Base-by-base conservation (phyloP, 2,888 invertebrate species). In the Erannis defoliaria region DNA sequence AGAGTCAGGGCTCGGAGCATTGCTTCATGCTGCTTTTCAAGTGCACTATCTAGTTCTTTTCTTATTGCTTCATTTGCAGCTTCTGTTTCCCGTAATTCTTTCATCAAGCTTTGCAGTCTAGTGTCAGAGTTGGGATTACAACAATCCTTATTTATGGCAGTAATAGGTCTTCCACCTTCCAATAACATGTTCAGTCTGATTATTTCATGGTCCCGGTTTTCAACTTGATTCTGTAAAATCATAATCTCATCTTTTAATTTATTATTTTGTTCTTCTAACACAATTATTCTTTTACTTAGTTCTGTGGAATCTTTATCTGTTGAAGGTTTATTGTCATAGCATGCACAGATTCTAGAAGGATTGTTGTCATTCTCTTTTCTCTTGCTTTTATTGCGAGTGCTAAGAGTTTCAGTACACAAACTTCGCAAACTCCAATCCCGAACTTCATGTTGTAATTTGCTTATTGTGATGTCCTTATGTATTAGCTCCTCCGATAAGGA, bases 1-100 rank as follows among this genome's bases (percentile, higher is more conserved):
- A 97, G 91, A 75, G 93, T 93, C 42, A 97, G 86, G 5, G 97
- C 97, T 69, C 96, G 90, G 43, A 95, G 91, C 96, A 97, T 97
- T 4, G 97, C 97, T 80, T 97, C 97, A 82, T 97, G 97, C 76
- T 96, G 96, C 74, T 95, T 96, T 55, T 93, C 90, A 61, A 96
- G 80, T 18, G 95, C 91, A 69, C 93, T 95, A 86, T 86, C 94
- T 43, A 89, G 67, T 72, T 93, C 88, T 71, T 82, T 89, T 67
- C 86, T 90, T 40, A 93, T 89, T 35, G 85, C 78, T 56, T 95
- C 94, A 74, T 95, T 89, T 64, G 91, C 84, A 49, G 84, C 83
- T 85, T 96, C 96, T 29, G 94, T 91, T 58, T 94, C 94, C 71
- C 94, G 94, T 57, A 96, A 78, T 48, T 93, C 83, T 75, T 93